Evolutionary conservation across 2,113 vertebrate species (phyloP), one percentile per base, ranked within the genome.

Genomic region (Ariopsis seemanni): DNA sequence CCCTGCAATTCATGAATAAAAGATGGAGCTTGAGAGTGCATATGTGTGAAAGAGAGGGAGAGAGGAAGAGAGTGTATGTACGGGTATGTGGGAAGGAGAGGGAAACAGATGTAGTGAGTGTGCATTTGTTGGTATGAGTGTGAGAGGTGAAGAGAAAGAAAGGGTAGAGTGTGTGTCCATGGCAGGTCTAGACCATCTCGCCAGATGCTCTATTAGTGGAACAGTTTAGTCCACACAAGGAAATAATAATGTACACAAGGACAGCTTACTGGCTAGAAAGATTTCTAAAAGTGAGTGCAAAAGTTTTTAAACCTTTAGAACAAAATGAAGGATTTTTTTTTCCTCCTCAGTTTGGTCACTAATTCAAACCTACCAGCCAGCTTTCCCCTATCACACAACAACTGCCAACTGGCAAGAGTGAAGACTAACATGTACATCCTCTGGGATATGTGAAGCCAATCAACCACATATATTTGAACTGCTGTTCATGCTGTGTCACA

Each of bases 1-100:
- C 90, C 42, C 86, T 82, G 88, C 79, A 50, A 71, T 55, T 90
- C 91, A 93, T 93, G 86, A 93, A 93, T 93, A 91, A 93, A 92
- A 91, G 80, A 91, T 91, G 85, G 84, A 85, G 30, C 7, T 34
- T 88, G 82, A 83, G 67, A 83, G 50, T 22, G 87, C 18, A 60
- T 17, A 50, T 42, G 48, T 60, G 84, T 48, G 55, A 58, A 57
- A 84, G n/a, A 55, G 80, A 84, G 57, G 50, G 79, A 60, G n/a
- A 52, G 86, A 85, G 82, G 11, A 17, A 57, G 14, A 52, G 18
- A 57, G 65, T n/a, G 55, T 65, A 75, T 85, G 58, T 18, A 30
- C 30, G 30, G 30, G 30, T 30, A 25, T 30, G 42, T 48, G 58
- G 34, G 50, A 86, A 63, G 63, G 57, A 85, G 58, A 86, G 55